These are phyloP conservation scores for Thalassoma bifasciatum DNA, from an alignment of 2,113 vertebrate species.

Conservation along the genomic window DNA sequence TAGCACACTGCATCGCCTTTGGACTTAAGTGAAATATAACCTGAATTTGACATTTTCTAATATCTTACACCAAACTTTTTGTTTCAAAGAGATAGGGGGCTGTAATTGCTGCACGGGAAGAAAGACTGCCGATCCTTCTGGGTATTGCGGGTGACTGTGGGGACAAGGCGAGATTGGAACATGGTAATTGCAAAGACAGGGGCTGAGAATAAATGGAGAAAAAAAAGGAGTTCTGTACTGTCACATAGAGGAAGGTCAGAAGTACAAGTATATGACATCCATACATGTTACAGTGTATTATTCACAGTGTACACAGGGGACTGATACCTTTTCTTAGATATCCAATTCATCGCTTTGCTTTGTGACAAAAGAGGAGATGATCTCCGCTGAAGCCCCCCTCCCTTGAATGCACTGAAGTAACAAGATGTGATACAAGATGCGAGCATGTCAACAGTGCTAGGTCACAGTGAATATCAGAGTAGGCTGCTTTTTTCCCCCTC, in stretches of 20 bases:
- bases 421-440: conserved; percentile 73
- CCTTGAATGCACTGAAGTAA: conserved; percentile 67
- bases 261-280: conserved; percentile 82
- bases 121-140: conserved; percentile 82
- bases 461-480: conserved; percentile 72
- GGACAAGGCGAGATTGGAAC: conserved; percentile 85
- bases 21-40: conserved; percentile 84
- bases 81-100: conserved; percentile 82
- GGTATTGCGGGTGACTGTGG: conserved; percentile 85
- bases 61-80: conserved; percentile 85
- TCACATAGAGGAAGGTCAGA: conserved; percentile 85
- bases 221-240: conserved; percentile 76
- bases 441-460: conserved; percentile 71
- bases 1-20: conserved; percentile 72
- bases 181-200: conserved; percentile 86
- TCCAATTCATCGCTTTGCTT: conserved; percentile 74
- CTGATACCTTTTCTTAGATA: conserved; percentile 82
- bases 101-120: conserved; percentile 85
- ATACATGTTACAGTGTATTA: conserved; percentile 78
- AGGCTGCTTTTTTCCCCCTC: conserved; percentile 34
- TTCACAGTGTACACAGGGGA: conserved; percentile 81
- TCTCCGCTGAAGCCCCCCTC: conserved; percentile 66
- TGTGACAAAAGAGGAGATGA: conserved; percentile 78
- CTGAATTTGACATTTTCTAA: conserved; percentile 87
- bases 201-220: conserved; percentile 81